phyloP scores from a whole-genome alignment of 1,140 invertebrate species.

The Drosophila neocordata region DNA sequence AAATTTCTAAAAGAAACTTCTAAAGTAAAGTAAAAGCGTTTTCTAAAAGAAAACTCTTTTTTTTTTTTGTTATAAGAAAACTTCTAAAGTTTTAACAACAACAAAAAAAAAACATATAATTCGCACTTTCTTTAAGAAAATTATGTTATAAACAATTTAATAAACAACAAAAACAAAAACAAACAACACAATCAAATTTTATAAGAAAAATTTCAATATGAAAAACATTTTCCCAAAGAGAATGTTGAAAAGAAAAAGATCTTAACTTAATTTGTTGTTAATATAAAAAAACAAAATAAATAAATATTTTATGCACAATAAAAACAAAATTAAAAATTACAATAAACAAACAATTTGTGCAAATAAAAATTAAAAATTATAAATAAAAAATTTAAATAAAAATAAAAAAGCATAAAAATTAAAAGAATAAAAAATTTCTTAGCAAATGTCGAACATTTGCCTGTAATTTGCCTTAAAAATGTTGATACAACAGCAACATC shows the following conservation, averaged over 20 bases:
- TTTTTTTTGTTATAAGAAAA: neutral
- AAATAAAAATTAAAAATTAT: neutral
- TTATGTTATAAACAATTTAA: neutral
- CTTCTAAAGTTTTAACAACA: conserved; percentile 16
- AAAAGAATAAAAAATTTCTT: neutral
- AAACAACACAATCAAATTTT: conserved; percentile 3
- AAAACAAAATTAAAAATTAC: neutral
- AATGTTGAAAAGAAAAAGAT: conserved; percentile 29
- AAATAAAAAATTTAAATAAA: neutral
- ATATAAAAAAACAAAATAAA: too few relatives aligned
- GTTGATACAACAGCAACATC: conserved; percentile 38
- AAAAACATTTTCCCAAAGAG: conserved; percentile 13
- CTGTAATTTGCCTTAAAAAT: conserved; percentile 50
- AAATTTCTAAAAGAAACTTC: conserved; percentile 19
- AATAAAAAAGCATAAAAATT: neutral
- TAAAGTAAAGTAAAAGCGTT: conserved; percentile 14
- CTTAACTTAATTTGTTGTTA: neutral
- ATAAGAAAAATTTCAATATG: neutral
- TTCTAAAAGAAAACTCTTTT: neutral
- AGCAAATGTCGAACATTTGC: conserved; percentile 10
- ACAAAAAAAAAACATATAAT: conserved; percentile 12
- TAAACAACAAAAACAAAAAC: neutral
- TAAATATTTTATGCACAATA: neutral
- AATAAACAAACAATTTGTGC: neutral
- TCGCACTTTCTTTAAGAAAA: conserved; percentile 6